Evolutionary conservation across 2,113 vertebrate species (phyloP).

Genomic region (Muscicapa adusta): DNA sequence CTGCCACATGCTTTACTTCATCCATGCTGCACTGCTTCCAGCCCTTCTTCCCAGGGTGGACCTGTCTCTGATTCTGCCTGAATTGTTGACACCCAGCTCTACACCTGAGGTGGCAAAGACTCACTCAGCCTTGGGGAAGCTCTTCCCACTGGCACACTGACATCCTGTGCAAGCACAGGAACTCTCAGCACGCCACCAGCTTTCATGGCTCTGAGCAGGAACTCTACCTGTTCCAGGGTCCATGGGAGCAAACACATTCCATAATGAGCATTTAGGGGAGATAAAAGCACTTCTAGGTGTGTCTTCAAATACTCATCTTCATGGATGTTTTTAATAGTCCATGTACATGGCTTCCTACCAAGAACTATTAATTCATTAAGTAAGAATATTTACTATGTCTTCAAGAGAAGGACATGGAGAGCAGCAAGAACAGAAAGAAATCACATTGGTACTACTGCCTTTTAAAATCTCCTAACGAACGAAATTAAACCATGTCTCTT

Average conservation of each 20-base stretch:
- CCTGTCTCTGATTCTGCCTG: background rate
- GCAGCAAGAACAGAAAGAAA: background rate
- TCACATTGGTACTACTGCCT: constrained; percentile 42
- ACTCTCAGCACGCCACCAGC: background rate
- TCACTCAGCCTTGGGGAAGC: background rate
- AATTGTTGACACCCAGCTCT: background rate
- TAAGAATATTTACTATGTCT: background rate
- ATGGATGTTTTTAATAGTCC: background rate
- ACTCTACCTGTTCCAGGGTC: background rate
- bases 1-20: background rate
- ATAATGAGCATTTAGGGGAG: background rate
- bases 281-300: background rate
- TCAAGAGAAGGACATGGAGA: constrained; percentile 31
- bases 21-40: background rate
- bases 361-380: background rate
- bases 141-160: background rate
- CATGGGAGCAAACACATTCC: background rate
- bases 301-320: background rate
- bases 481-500: constrained; percentile 76
- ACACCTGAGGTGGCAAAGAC: background rate
- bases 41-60: background rate
- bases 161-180: background rate
- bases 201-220: background rate
- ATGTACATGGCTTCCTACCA: background rate
- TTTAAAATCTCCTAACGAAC: constrained; percentile 71